phyloP scores from a whole-genome alignment of 2,888 invertebrate species.

The Philaethria dido region DNA sequence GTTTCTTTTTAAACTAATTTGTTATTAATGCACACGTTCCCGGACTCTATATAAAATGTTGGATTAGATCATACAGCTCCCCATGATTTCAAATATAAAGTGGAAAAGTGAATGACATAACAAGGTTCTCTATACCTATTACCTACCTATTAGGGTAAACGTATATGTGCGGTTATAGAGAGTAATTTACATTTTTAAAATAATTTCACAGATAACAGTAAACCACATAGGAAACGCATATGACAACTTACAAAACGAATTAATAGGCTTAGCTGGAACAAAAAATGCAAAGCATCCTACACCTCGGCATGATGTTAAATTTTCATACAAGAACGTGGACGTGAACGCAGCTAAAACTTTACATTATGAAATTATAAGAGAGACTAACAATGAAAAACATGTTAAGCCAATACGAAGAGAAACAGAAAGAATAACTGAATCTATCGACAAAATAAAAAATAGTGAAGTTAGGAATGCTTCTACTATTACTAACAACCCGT shows the following conservation, averaged over 20 bases:
- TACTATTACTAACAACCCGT: constrained; percentile 55
- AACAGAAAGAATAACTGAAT: neutral
- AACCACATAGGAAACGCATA: constrained; percentile 60
- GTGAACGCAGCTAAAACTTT: neutral
- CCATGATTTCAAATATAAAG: too few relatives aligned
- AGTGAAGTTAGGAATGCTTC: constrained; percentile 46
- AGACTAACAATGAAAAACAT: constrained; percentile 16
- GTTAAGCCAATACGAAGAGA: neutral
- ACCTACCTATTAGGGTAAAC: too few relatives aligned
- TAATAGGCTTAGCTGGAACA: constrained; percentile 50
- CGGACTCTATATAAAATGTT: too few relatives aligned
- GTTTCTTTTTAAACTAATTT: too few relatives aligned
- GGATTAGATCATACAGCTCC: too few relatives aligned
- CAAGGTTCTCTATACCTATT: too few relatives aligned
- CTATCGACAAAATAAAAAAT: constrained; percentile 27
- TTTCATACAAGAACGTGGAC: neutral
- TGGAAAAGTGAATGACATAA: too few relatives aligned
- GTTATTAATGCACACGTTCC: too few relatives aligned
- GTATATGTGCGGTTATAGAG: too few relatives aligned
- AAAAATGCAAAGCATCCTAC: constrained; percentile 12
- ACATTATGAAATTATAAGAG: constrained; percentile 6
- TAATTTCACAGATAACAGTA: constrained; percentile 59
- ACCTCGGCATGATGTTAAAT: neutral
- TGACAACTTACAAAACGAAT: constrained; percentile 58
- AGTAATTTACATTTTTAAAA: neutral